Base-by-base conservation (phyloP, 2,888 invertebrate species). In the Eupithecia abbreviata region DNA sequence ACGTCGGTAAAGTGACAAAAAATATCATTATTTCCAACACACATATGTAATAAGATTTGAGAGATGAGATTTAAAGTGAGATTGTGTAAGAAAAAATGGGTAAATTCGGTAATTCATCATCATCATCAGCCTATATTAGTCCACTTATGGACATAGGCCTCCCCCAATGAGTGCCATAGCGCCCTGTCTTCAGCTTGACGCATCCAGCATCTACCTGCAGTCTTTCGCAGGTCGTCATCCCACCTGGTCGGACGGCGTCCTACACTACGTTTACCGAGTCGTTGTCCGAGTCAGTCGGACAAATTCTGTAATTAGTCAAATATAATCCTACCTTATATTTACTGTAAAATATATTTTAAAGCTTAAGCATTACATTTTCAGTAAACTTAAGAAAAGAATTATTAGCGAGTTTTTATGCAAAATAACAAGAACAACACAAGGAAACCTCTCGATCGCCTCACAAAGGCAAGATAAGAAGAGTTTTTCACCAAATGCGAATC, bases 401-500 rank as follows among this genome's bases (percentile, higher is more conserved):
- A 68, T 49, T 68, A 71, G 49, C 62, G 30, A 41, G 18, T 74
- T 81, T 77, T 77, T 80, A 81, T 77, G 78, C 76, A 78, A 81
- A 80, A 79, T 76, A 76, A 80, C 72, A 78, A 78, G 69, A 74
- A 68, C 69, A 80, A 75, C 77, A 67, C 66, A 71, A 83, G 82
- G 81, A 81, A 72, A 62, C 74, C 79, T 71, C 80, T 81, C 79
- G 81, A 83, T 86, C 87, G 84, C 82, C 81, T 80, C 82, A 85
- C 81, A 85, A 79, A 84, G 76, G 84, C 83, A 86, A 85, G 85
- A 89, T 86, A 87, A 85, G 87, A 85, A 85, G 85, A 86, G 85
- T 89, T 90, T 89, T 86, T 85, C 84, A 81, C 84, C 80, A 87
- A 89, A 88, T 86, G 86, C 82, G 67, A n/a, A 68, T 87, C 85